Conservation (phyloP, 2,113 vertebrate species). For the Ahaetulla prasina region DNA sequence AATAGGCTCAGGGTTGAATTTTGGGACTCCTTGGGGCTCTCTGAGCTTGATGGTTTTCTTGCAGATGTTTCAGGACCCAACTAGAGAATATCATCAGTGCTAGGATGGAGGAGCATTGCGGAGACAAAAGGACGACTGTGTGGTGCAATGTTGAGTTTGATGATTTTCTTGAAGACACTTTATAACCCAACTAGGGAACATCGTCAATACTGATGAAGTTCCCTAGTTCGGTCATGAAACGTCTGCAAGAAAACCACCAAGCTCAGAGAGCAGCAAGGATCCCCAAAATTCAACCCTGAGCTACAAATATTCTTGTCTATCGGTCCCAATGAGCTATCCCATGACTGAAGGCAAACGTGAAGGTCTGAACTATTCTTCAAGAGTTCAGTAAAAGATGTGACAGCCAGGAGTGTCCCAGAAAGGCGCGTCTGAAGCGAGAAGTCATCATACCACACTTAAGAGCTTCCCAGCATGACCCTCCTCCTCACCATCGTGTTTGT, state of each 20-base stretch:
- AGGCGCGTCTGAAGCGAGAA: not conserved
- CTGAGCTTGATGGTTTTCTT: not conserved
- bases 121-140: not conserved
- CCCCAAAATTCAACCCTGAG: too few relatives aligned
- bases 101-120: not conserved
- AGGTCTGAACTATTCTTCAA: not conserved
- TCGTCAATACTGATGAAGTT: not conserved
- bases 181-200: not conserved
- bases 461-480: not conserved
- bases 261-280: not conserved
- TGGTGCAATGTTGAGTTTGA: not conserved
- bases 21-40: not conserved
- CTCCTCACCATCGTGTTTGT: conserved; percentile 83
- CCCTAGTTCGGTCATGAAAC: not conserved
- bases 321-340: not conserved
- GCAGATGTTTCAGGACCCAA: not conserved
- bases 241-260: not conserved
- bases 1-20: not conserved
- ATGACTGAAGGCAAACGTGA: not conserved
- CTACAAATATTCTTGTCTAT: not conserved
- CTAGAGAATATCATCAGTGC: not conserved
- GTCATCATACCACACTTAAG: accelerated
- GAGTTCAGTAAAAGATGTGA: not conserved
- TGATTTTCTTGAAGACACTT: not conserved
- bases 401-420: not conserved